Base-by-base conservation (phyloP, 53 echinoderm and acorn worm species). In the Zoroaster sp. region DNA sequence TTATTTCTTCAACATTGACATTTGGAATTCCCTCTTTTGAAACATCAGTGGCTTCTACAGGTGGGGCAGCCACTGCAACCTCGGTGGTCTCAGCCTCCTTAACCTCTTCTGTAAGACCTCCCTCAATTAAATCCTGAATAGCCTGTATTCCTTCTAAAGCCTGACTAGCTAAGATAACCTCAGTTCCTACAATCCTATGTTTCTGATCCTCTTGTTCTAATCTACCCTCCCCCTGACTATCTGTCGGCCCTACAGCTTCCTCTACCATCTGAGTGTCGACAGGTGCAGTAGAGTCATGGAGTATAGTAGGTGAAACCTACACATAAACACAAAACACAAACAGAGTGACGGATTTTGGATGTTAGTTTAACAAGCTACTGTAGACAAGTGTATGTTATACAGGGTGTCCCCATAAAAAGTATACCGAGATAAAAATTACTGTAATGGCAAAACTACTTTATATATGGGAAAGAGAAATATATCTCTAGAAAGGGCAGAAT, bases 91-190 rank as follows among this genome's bases (percentile, higher is more conserved):
- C 23, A 7, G 28, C 63, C 63, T 85, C 47, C 49, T 12, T 34
- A 44, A 36, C 85, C 69, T 71, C 85, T 30, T 47, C 46, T 79
- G 40, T 73, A 30, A 17, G 46, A 12, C 30, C 75, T 17, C 5
- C 47, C 75, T 75, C 30, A 55, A 71, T 35, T 33, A 18, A 47
- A 70, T 85, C 70, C 71, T 85, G 85, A 69, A 85, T 44, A 35
- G 85, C 85, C 47, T 49, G 70, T 36, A 47, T 70, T 20, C 71
- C 85, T 31, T 85, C 70, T 49, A 20, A 18, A 21, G 71, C 85
- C 70, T 85, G 49, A 71, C 85, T 85, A 85, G 69, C 85, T 69
- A 85, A 71, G 36, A 85, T 85, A 71, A 81, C 66, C 44, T 85
- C 85, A 20, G 70, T 70, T 36, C 85, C 85, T 71, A 85, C 71